Evolutionary conservation across 2,888 invertebrate species (phyloP).

Genomic region (Leptinotarsa peninsularis): DNA sequence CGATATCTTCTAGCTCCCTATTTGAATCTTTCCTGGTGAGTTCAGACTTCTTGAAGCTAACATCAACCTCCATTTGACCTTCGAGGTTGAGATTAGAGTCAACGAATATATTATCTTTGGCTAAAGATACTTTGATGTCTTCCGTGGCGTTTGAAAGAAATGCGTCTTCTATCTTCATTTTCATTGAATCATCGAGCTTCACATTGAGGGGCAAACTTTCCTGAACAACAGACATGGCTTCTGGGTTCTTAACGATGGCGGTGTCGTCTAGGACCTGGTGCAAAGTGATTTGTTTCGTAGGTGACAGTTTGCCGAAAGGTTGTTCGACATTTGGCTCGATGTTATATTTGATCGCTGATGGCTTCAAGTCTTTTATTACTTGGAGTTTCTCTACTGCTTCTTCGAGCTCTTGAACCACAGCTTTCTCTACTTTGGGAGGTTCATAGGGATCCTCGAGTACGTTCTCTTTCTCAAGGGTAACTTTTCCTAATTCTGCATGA

Average conservation of each 20-base stretch:
- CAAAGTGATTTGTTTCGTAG: conserved; percentile 41
- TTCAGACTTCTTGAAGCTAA: conserved; percentile 11
- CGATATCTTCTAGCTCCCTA: conserved; percentile 59
- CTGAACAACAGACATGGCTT: conserved; percentile 35
- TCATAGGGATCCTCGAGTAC: conserved; percentile 40
- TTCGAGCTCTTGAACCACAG: conserved; percentile 59
- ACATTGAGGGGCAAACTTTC: conserved; percentile 25
- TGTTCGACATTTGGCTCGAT: conserved; percentile 62
- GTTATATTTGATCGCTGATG: conserved; percentile 60
- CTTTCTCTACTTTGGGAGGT: conserved; percentile 50
- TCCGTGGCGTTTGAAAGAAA: conserved; percentile 73
- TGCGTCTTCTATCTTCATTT: conserved; percentile 70
- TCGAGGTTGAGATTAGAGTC: conserved; percentile 52
- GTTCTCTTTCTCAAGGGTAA: conserved; percentile 32
- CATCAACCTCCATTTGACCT: conserved; percentile 51
- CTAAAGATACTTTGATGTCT: conserved; percentile 60
- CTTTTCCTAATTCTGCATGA: conserved; percentile 70
- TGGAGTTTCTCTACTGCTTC: conserved; percentile 62
- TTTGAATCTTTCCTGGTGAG: conserved; percentile 58
- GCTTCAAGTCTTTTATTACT: conserved; percentile 58
- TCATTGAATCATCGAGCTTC: conserved; percentile 53
- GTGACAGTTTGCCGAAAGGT: conserved; percentile 57
- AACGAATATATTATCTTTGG: conserved; percentile 37
- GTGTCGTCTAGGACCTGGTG: conserved; percentile 49
- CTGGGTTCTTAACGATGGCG: conserved; percentile 43